Conservation (phyloP, 2,888 invertebrate species). For the Phortica okadai region DNA sequence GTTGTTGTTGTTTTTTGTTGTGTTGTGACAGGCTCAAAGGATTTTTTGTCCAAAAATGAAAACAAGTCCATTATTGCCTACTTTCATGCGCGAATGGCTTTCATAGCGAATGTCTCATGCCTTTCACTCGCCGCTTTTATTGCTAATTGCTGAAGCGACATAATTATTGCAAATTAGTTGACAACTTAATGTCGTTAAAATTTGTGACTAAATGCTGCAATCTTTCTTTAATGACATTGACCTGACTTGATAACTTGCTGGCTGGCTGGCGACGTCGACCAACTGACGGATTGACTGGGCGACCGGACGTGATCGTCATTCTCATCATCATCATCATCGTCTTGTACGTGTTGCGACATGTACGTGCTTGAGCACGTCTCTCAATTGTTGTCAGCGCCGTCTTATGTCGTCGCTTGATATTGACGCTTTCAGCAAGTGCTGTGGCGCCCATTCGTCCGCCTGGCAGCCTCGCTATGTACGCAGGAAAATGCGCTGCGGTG, state of each 20-base stretch:
- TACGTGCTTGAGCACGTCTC: slow-evolving; percentile 16
- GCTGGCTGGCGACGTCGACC: neutral
- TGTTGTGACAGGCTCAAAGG: slow-evolving; percentile 29
- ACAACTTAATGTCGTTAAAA: slow-evolving; percentile 70
- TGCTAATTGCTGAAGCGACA: slow-evolving; percentile 39
- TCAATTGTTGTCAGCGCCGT: neutral
- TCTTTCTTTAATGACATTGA: slow-evolving; percentile 61
- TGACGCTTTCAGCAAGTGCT: neutral
- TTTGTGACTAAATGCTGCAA: slow-evolving; percentile 66
- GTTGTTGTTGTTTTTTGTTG: slow-evolving; percentile 33
- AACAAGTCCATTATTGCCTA: slow-evolving; percentile 36
- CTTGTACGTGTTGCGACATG: neutral
- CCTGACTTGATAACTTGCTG: slow-evolving; percentile 39
- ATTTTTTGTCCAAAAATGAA: slow-evolving; percentile 10
- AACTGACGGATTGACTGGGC: neutral
- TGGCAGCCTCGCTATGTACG: too few species aligned
- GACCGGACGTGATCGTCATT: neutral
- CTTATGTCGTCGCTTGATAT: slow-evolving; percentile 46
- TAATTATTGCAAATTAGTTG: slow-evolving; percentile 72
- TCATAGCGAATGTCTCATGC: slow-evolving; percentile 53
- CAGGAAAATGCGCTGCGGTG: too few species aligned
- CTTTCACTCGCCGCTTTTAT: slow-evolving; percentile 65
- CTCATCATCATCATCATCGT: neutral
- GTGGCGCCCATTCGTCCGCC: too few species aligned
- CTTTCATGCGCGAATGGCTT: slow-evolving; percentile 44